A percentile compares a stretch with the other conserved stretches of the same genome.
Conservation (phyloP, 2,797 vertebrate genomes). For the Melopsittacus undulatus region DNA sequence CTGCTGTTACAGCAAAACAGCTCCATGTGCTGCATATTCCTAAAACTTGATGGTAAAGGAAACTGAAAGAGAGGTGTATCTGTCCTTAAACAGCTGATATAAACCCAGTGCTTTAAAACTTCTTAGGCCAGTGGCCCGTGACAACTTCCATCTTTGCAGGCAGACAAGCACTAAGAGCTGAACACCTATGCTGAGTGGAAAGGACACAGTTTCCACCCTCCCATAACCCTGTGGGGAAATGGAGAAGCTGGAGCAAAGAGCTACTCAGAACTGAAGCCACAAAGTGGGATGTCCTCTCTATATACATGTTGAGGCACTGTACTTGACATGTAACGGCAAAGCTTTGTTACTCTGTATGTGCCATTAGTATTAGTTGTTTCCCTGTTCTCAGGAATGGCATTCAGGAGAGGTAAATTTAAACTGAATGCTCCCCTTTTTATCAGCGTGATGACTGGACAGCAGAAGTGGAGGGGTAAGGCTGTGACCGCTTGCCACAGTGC, state of each 20-base stretch:
- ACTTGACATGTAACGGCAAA: background rate
- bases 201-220: background rate
- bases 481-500: background rate
- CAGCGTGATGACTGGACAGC: background rate
- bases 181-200: background rate
- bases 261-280: background rate
- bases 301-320: accelerated
- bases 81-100: background rate
- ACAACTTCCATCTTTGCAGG: background rate
- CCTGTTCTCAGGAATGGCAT: background rate
- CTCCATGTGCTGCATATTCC: accelerated
- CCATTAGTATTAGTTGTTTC: background rate
- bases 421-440: accelerated
- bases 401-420: background rate
- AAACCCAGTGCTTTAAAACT: background rate
- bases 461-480: background rate
- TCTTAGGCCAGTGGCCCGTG: background rate
- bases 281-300: background rate
- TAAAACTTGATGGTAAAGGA: background rate
- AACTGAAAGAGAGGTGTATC: background rate
- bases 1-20: background rate
- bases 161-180: background rate
- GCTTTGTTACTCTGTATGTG: accelerated
- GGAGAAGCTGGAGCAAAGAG: background rate
- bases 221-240: background rate